Percentiles rank a stretch among this genome's conserved stretches.
Conservation (phyloP, 2,888 invertebrate genomes). For the Hylaea fasciaria region DNA sequence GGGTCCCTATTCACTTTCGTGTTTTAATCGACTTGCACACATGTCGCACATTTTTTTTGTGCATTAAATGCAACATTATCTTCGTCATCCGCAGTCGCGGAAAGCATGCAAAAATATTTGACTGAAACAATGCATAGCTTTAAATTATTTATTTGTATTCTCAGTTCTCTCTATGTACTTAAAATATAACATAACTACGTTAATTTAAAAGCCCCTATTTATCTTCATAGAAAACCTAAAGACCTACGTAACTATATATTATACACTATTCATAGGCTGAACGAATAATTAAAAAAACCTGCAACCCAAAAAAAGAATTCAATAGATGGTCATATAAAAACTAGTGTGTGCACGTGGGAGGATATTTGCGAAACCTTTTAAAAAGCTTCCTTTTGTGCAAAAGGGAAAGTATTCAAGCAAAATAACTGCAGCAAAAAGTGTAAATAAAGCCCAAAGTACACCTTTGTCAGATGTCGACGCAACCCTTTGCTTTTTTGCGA, state of each 20-base stretch:
- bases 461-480: constrained; percentile 63
- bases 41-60: constrained; percentile 63
- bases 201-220: too few relatives aligned
- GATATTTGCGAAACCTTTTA: constrained; percentile 78
- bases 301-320: background rate
- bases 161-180: too few relatives aligned
- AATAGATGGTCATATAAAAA: constrained; percentile 16
- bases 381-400: constrained; percentile 69
- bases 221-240: too few relatives aligned
- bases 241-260: too few relatives aligned
- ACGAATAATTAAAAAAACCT: background rate
- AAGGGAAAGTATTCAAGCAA: constrained; percentile 75
- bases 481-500: constrained; percentile 59
- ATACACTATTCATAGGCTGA: too few relatives aligned
- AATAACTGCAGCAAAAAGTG: constrained; percentile 70
- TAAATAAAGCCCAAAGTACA: constrained; percentile 58
- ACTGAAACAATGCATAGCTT: too few relatives aligned
- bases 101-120: background rate
- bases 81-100: background rate
- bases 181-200: too few relatives aligned
- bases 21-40: constrained; percentile 70
- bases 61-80: constrained; percentile 18
- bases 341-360: constrained; percentile 60
- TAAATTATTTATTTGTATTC: too few relatives aligned
- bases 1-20: constrained; percentile 79